Evolutionary conservation across 2,113 vertebrate genomes (phyloP), one percentile per base, ranked within the genome.

Genomic region (Pelobates fuscus): DNA sequence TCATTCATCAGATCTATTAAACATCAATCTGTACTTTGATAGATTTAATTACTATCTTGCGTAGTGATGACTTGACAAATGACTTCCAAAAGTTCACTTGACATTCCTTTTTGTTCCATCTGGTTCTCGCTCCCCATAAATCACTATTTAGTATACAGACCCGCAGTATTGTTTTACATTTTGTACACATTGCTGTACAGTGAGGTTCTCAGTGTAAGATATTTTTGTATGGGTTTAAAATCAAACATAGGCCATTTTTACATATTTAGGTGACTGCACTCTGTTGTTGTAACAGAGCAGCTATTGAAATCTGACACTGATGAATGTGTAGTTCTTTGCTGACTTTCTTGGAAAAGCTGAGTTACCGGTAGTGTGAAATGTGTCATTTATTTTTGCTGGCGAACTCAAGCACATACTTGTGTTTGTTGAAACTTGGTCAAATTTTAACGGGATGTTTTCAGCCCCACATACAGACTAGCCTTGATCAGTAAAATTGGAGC

Each of bases 261-360:
- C 20, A 65, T 18, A 23, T 65, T 20, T 43, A 41, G 20, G 20
- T 6, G n/a, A 2, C 5, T 0, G 0, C 1, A 18, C 24, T 66
- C 30, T 32, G 11, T 27, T 17, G 26, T 11, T 49, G n/a, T 6
- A 14, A 46, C 17, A 2, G 30, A 67, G 55, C 25, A 12, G 77
- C 59, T 52, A 18, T 20, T 37, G 77, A 71, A 80, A 46, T 24
- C 32, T 43, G 66, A 58, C 21, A 11, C 78, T 37, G 74, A 67
- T 58, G 3, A 37, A 71, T 1, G 65, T 79, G 63, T 24, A 7
- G 60, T 59, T 54, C 60, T 5, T 25, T 21, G 59, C 49, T 0
- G 27, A 41, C 44, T 63, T 37, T 70, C 63, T 65, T 27, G 2
- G 52, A 20, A 18, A 18, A 67, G 29, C 0, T 2, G 20, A 21